Conservation (phyloP, 1,140 invertebrate species). For the Ridgeia piscesae region DNA sequence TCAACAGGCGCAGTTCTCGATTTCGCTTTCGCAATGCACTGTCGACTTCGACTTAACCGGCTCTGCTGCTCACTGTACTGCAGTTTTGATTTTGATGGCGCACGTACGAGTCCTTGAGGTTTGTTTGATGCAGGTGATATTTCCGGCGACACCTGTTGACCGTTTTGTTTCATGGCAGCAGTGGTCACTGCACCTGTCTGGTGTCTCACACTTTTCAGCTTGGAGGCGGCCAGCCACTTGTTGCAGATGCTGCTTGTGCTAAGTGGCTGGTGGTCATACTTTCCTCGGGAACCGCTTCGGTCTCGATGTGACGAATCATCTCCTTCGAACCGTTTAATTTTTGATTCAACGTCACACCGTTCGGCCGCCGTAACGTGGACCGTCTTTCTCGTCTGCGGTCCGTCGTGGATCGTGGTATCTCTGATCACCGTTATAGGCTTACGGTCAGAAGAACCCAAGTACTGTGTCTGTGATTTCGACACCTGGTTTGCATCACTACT, state of each 20-base stretch:
- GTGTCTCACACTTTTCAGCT: neutral
- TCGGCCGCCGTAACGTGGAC: neutral
- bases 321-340: neutral
- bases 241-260: neutral
- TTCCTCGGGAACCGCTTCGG: neutral
- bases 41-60: neutral
- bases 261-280: neutral
- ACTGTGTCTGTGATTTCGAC: neutral
- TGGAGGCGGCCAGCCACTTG: neutral
- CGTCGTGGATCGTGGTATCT: neutral
- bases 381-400: neutral
- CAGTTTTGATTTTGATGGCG: neutral
- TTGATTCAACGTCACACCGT: neutral
- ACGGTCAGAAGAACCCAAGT: neutral
- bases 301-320: neutral
- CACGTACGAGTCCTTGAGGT: neutral
- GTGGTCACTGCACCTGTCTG: neutral
- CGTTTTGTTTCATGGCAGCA: neutral
- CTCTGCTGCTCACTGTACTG: neutral
- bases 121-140: neutral
- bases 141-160: neutral
- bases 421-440: neutral
- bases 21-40: neutral
- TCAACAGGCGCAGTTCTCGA: neutral
- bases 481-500: neutral